Conservation (phyloP, 2,113 vertebrate genomes). For the Poeciliopsis turrubarensis region DNA sequence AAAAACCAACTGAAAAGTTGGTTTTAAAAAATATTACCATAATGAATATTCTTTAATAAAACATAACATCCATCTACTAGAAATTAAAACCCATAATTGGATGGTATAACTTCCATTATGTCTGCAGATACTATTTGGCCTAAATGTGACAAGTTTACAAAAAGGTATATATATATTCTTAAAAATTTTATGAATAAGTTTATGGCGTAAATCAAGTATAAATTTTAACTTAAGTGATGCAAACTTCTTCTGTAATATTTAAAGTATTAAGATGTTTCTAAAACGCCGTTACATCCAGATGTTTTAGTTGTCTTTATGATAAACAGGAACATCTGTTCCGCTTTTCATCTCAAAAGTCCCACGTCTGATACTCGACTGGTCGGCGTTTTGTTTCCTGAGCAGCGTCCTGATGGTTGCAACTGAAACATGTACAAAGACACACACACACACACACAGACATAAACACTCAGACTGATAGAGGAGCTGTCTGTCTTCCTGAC, state of each 20-base stretch:
- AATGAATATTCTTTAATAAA: neutral
- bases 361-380: constrained; percentile 47
- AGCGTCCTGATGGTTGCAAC: constrained; percentile 48
- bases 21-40: neutral
- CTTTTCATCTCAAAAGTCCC: constrained; percentile 43
- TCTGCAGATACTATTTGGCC: too few species aligned
- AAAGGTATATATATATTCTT: too few species aligned
- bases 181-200: too few species aligned
- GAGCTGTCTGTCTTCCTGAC: constrained; percentile 66
- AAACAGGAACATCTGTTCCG: constrained; percentile 36
- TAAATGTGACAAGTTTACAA: neutral
- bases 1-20: neutral
- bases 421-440: constrained; percentile 35
- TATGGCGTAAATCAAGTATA: too few species aligned
- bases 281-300: constrained; percentile 5
- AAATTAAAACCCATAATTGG: too few species aligned
- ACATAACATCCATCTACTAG: too few species aligned
- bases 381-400: constrained; percentile 69
- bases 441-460: constrained; percentile 10
- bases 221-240: too few species aligned
- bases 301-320: constrained; percentile 31
- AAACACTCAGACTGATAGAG: constrained; percentile 51
- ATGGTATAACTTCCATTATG: too few species aligned
- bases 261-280: neutral
- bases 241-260: too few species aligned